Evolutionary conservation across 2,888 invertebrate genomes (phyloP).

Genomic region (Oligia strigilis): DNA sequence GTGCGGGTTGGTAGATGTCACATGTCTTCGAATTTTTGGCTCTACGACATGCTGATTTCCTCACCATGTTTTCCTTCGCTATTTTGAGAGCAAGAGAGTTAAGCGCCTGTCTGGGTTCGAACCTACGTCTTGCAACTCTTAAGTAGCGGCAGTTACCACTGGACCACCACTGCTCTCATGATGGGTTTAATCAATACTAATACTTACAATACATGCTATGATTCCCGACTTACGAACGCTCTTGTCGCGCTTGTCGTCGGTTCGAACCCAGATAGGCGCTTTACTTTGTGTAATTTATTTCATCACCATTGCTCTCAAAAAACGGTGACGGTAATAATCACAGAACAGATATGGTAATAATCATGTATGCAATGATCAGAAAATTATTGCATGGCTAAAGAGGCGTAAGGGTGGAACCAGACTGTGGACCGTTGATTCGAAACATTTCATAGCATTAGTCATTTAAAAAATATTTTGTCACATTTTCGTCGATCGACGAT

Average conservation of each 20-base stretch:
- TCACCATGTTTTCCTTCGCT: not conserved
- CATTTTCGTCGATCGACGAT: not conserved
- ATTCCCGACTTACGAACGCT: no score
- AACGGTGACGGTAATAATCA: no score
- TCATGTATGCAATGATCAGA: not conserved
- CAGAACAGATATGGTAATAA: no score
- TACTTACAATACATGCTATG: no score
- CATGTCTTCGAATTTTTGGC: not conserved
- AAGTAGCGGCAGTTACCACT: not conserved
- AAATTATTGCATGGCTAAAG: not conserved
- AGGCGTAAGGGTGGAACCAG: not conserved
- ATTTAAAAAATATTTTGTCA: not conserved
- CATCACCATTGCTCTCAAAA: no score
- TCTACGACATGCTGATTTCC: not conserved
- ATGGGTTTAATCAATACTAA: not conserved
- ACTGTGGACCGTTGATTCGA: not conserved
- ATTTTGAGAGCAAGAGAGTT: not conserved
- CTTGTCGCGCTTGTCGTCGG: no score
- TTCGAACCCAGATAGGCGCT: no score
- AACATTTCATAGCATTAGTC: not conserved
- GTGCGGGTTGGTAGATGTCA: no score
- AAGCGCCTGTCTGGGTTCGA: not conserved
- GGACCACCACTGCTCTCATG: not conserved
- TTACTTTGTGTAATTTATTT: no score
- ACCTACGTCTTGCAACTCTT: not conserved